Evolutionary conservation across 2,888 invertebrate genomes (phyloP), one percentile per base, ranked within the genome.

Genomic region (Eristalis arbustorum): DNA sequence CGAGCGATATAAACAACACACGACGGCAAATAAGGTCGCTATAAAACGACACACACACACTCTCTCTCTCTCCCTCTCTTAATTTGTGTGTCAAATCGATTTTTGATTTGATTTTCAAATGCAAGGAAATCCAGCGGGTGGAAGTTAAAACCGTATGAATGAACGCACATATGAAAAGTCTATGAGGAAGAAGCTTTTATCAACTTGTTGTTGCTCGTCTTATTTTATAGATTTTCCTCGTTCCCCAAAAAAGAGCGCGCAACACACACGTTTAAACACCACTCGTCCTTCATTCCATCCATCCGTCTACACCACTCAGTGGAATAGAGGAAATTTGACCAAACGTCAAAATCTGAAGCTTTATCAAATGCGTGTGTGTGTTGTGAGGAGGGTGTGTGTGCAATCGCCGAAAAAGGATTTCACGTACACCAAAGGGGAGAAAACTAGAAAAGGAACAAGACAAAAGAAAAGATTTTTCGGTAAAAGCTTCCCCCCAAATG

Each of bases 31-130:
- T 81, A 75, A 81, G 75, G 74, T 75, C 74, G n/a, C 72, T 66
- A 64, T 72, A 40, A 31, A 57, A 81, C 64, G 37, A 3, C n/a
- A n/a, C n/a, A n/a, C n/a, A n/a, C n/a, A n/a, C n/a, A n/a, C 8
- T 49, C 18, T 18, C 49, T 18, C 49, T 49, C 18, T 42, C 2
- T 49, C 18, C 18, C 49, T 18, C 49, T 49, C 18, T 42, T 4
- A 8, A 66, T 83, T 57, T 87, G 78, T 87, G 79, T 87, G 87
- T 87, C 87, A 87, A 87, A 87, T 87, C 78, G 87, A 87, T 83
- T 87, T 85, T 83, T 83, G 83, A 87, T 87, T 83, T 83, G 78
- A 87, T 79, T 83, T 82, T 83, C 74, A 63, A 79, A 83, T 74
- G 82, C 76, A 76, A 76, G 80, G 31, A 73, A 85, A 56, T n/a